phyloP scores from a whole-genome alignment of 2,888 invertebrate genomes.

The Toxonevra muliebris region DNA sequence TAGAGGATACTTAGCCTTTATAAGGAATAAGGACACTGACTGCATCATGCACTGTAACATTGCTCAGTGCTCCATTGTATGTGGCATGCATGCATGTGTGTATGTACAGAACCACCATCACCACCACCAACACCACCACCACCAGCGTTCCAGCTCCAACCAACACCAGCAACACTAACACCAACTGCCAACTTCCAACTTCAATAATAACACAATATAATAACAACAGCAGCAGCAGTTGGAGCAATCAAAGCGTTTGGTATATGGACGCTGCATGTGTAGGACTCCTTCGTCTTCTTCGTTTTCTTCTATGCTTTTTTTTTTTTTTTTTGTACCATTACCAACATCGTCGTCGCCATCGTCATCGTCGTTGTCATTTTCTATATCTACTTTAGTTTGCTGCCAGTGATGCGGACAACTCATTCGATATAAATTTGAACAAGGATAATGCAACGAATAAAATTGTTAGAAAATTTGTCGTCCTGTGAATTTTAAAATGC shows the following conservation, averaged over 20 bases:
- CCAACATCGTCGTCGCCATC: slow-evolving; percentile 6
- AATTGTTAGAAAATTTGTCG: slow-evolving; percentile 45
- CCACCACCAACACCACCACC: too few species aligned
- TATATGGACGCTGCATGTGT: not conserved
- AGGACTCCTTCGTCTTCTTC: not conserved
- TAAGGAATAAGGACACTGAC: slow-evolving; percentile 46
- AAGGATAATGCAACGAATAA: slow-evolving; percentile 46
- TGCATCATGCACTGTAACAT: slow-evolving; percentile 38
- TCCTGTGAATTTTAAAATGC: slow-evolving; percentile 29
- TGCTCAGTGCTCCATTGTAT: slow-evolving; percentile 9
- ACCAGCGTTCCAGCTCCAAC: too few species aligned
- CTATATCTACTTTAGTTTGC: slow-evolving; percentile 10
- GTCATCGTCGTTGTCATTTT: not conserved
- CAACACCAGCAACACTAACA: not conserved
- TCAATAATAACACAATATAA: slow-evolving; percentile 12
- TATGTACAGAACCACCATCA: too few species aligned
- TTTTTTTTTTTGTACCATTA: not conserved
- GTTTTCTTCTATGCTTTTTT: not conserved
- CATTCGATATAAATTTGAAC: slow-evolving; percentile 50
- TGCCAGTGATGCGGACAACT: slow-evolving; percentile 24
- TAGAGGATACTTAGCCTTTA: slow-evolving; percentile 39
- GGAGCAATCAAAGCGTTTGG: not conserved
- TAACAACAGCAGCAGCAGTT: not conserved
- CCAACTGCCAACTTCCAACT: not conserved
- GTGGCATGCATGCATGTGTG: not conserved